Evolutionary conservation across 2,113 vertebrate species (phyloP).

Genomic region (Carlito syrichta): DNA sequence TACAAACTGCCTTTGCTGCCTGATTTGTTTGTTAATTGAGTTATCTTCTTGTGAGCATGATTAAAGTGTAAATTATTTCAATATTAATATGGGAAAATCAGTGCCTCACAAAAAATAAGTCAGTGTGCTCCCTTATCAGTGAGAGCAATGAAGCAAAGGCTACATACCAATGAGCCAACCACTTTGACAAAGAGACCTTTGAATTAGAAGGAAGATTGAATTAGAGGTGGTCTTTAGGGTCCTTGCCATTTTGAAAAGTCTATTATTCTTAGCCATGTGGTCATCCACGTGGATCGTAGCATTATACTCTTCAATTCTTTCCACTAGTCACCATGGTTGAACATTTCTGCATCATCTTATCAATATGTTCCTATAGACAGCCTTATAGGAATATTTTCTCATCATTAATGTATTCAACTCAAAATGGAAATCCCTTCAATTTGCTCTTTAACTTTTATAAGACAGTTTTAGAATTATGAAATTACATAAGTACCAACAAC

Average conservation of each 20-base stretch:
- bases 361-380: neutral
- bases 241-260: neutral
- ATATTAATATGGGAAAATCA: neutral
- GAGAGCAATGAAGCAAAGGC: neutral
- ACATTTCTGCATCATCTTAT: neutral
- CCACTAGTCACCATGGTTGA: neutral
- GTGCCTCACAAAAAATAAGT: neutral
- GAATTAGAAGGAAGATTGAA: neutral
- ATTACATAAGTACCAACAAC: constrained; percentile 65
- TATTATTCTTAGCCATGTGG: neutral
- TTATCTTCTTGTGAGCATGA: neutral
- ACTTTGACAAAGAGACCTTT: neutral
- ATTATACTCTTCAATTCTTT: neutral
- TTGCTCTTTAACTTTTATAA: constrained; percentile 18
- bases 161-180: neutral
- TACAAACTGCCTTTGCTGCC: neutral
- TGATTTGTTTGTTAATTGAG: neutral
- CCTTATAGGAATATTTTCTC: neutral
- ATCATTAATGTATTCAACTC: neutral
- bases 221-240: neutral
- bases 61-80: neutral
- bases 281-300: neutral
- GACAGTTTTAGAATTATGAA: constrained; percentile 32
- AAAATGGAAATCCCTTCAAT: neutral
- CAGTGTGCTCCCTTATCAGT: neutral